Evolutionary conservation across 1,140 invertebrate species (phyloP), one percentile per base, ranked within the genome.

Genomic region (Trichonephila inaurata): DNA sequence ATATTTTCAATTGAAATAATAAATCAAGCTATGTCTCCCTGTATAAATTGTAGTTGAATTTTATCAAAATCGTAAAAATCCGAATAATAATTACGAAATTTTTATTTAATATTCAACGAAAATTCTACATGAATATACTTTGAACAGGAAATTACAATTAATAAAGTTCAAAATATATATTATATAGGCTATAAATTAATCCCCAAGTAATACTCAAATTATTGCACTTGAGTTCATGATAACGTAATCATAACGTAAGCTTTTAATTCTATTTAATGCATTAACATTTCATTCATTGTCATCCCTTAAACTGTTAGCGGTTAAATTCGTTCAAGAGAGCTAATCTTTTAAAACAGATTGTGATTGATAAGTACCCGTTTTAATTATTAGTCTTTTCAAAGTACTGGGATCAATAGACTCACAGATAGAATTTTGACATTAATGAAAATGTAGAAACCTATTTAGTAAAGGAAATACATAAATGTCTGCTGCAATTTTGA

Each of bases 351-450:
- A 69, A 24, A 24, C 66, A 28, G 66, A 69, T 69, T 69, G n/a
- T 69, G n/a, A 69, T 69, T 69, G 66, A n/a, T 21, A 12, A 69
- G n/a, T 69, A 69, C n/a, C n/a, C 66, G 10, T 69, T 69, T 69
- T 7, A 28, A 28, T n/a, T 69, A 69, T 69, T 12, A 51, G 66
- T 28, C 66, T 69, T 69, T 69, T 69, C 66, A 14, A 24, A 12
- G n/a, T 24, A 24, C 24, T 28, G 3, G 2, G n/a, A 69, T 24
- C n/a, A 1, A 69, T 69, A 69, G n/a, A 69, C n/a, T 69, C n/a
- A 24, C 66, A 69, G 21, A 69, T 69, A 62, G n/a, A 69, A 69
- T 69, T 69, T 24, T 24, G 66, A 69, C n/a, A n/a, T 69, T 69
- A 69, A 24, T 69, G n/a, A 69, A n/a, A 21, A 69, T 24, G 24